Base-by-base conservation (phyloP, 2,113 vertebrate genomes). In the Collichthys lucidus region DNA sequence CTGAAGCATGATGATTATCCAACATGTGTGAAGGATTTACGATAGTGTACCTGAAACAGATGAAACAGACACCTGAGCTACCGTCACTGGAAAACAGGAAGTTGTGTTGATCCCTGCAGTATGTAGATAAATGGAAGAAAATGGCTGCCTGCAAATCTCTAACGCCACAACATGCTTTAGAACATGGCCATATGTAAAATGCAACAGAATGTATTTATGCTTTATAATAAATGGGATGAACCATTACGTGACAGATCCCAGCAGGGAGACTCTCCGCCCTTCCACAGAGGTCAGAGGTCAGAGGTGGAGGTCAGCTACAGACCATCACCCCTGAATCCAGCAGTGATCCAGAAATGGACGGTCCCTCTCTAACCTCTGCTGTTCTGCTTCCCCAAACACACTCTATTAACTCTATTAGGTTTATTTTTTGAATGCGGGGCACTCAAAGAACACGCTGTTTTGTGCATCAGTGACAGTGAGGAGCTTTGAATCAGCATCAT, bases 401-500 rank as follows among this genome's bases (percentile, higher is more conserved):
- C 44, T 10, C 1, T 4, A 11, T 56, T 65, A 59, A 67, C 22
- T 44, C 70, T 47, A 71, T 14, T 19, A 49, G 53, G 64, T 60
- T 46, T 46, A 71, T 77, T 80, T 60, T 16, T 47, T 60, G 46
- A 0, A 3, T 59, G 59, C 4, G 1, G 73, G 49, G 62, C 55
- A 75, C 50, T 20, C 16, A n/a, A 40, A 65, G 17, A 73, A 17
- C 26, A 70, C 14, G 3, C 10, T 26, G 57, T 62, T 74, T 14
- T 22, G 29, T 65, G 53, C 52, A 46, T 22, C 74, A 55, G 40
- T 67, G 65, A 82, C 50, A 53, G 78, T 40, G 52, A 24, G 20
- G 63, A 61, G 69, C 65, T 78, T 40, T 71, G 69, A 78, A 75
- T 80, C 29, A 40, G 50, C 46, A 69, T 69, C 56, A 67, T 53